These are phyloP conservation scores for Dicaeum eximium DNA, from an alignment of 2,113 vertebrate genomes.

Conservation along the genomic window DNA sequence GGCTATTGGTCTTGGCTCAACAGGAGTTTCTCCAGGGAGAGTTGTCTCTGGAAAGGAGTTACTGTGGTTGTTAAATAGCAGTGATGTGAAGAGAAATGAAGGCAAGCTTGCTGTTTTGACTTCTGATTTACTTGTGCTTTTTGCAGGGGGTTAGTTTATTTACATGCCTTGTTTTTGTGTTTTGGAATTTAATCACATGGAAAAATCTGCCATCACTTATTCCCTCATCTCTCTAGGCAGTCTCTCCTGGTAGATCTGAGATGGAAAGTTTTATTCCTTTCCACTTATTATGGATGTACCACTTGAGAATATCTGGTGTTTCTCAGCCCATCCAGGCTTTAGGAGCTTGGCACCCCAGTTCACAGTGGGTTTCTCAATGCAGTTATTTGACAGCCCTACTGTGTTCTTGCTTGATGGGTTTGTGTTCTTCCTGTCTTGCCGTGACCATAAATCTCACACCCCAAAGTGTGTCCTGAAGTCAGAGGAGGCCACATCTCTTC, in stretches of 20 bases:
- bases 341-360: not conserved
- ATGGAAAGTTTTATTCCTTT: not conserved
- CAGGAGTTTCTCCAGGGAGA: not conserved
- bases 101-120: not conserved
- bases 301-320: fast-evolving
- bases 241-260: not conserved
- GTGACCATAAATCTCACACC: not conserved
- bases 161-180: not conserved
- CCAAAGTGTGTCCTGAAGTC: not conserved
- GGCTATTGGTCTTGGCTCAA: not conserved
- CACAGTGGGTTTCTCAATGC: not conserved
- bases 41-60: not conserved
- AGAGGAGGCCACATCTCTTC: not conserved
- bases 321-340: fast-evolving
- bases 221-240: not conserved
- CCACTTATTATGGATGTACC: fast-evolving
- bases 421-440: not conserved
- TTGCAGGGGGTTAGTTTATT: not conserved
- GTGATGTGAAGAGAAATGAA: not conserved
- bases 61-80: not conserved
- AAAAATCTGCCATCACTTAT: not conserved
- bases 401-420: not conserved
- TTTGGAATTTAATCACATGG: not conserved
- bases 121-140: not conserved
- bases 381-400: not conserved